Base-by-base conservation (phyloP, 2,113 vertebrate genomes). In the Syngnathus scovelli region DNA sequence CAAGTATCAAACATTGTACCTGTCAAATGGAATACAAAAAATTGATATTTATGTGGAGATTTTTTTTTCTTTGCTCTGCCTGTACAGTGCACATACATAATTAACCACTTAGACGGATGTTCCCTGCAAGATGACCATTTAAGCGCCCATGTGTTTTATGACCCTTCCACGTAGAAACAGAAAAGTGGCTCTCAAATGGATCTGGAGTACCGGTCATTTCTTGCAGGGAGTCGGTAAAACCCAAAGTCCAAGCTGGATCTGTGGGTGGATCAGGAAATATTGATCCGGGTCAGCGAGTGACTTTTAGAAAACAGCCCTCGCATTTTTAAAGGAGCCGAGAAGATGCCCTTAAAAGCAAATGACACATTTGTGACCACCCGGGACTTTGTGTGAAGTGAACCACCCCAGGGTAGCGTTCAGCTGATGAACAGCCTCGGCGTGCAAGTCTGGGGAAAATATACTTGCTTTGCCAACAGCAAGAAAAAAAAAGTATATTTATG, bases 221-320 rank as follows among this genome's bases (percentile, higher is more conserved):
- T 33, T 33, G 3, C 3, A 27, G 27, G 27, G 1, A 12, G 27
- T 55, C 3, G n/a, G 49, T 52, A 43, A 11, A 12, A 37, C 59
- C 37, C 27, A 23, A 15, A 62, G 61, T 27, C 13, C 6, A 27
- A 9, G 61, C 54, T 23, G n/a, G n/a, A n/a, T n/a, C n/a, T 10
- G 75, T 82, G 69, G 79, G 75, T 63, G 68, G 67, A 54, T 61
- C 0, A 41, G 66, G 63, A 49, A 60, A 62, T 77, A 86, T 84
- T 68, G 70, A 86, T 84, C 78, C 1, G 13, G n/a, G 43, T 38
- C 44, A 70, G 64, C 65, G 67, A 44, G 60, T 4, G 7, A 66
- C 51, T 70, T 73, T 27, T 66, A 70, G 18, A 78, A 7, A 74
- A 65, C 75, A 68, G 67, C 81, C 79, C 72, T 78, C 77, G 79